A percentile compares a stretch with the other conserved stretches of the same genome.
phyloP scores from a whole-genome alignment of 23 tunicate species.

The Aplidium turbinatum region DNA sequence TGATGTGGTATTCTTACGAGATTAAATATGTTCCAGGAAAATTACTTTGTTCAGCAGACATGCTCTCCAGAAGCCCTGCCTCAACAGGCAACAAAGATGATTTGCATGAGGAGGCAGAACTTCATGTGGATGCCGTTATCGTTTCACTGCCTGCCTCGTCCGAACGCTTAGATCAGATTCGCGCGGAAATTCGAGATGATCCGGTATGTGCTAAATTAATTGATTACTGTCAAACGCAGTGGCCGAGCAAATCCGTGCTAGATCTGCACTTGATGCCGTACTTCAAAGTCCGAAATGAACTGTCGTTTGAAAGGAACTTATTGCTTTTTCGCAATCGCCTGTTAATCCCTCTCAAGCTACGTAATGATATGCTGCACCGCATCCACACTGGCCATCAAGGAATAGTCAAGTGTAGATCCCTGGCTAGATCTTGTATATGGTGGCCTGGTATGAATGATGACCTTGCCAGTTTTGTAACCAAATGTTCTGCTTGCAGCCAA shows the following conservation, averaged over 20 bases:
- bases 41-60: slow-evolving; percentile 8
- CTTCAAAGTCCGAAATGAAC: not conserved
- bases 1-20: slow-evolving; percentile 16
- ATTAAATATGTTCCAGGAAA: slow-evolving; percentile 33
- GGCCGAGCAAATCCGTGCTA: not conserved
- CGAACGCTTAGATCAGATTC: not conserved
- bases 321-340: not conserved
- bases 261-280: not conserved
- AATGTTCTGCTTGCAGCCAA: slow-evolving; percentile 10
- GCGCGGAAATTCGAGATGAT: not conserved
- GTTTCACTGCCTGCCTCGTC: not conserved
- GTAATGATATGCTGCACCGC: not conserved
- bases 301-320: not conserved
- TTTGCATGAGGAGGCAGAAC: not conserved
- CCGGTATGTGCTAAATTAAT: not conserved
- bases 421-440: slow-evolving; percentile 6
- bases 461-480: slow-evolving; percentile 24
- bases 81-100: not conserved
- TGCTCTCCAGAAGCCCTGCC: slow-evolving; percentile 13
- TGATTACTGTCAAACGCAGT: slow-evolving; percentile 7
- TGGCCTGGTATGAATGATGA: slow-evolving; percentile 30
- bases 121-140: not conserved
- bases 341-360: slow-evolving; percentile 8
- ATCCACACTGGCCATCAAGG: slow-evolving; percentile 40
- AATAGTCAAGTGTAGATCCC: slow-evolving; percentile 14